A percentile compares a stretch with the other conserved stretches of the same genome.
Conservation (phyloP, 2,797 vertebrate species). For the Lacerta viridis region DNA sequence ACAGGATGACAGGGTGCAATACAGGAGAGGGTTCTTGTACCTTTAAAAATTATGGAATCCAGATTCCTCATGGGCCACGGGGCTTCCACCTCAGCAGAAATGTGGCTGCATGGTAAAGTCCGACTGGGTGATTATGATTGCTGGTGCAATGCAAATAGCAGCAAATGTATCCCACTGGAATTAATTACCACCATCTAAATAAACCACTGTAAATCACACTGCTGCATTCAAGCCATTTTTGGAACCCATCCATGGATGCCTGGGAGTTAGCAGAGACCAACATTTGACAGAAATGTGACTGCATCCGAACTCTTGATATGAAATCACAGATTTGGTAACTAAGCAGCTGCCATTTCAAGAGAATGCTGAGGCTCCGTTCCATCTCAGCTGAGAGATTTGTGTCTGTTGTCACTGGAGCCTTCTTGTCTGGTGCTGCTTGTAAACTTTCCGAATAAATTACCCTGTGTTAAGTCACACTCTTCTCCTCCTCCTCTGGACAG, state of each 20-base stretch:
- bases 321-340: neutral
- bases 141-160: neutral
- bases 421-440: neutral
- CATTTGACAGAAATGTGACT: neutral
- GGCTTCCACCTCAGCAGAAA: neutral
- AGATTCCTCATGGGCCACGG: neutral
- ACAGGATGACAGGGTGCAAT: neutral
- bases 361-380: neutral
- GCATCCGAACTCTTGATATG: neutral
- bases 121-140: neutral
- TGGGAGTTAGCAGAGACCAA: neutral
- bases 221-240: neutral
- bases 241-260: neutral
- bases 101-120: neutral
- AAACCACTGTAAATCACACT: neutral
- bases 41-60: neutral
- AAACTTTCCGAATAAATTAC: neutral
- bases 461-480: neutral
- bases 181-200: neutral
- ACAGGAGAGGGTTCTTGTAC: neutral
- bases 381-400: neutral
- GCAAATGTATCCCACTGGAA: neutral
- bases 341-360: conserved; percentile 5
- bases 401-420: neutral
- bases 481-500: neutral